Evolutionary conservation across 2,888 invertebrate species (phyloP).

Genomic region (Limnephilus marmoratus): DNA sequence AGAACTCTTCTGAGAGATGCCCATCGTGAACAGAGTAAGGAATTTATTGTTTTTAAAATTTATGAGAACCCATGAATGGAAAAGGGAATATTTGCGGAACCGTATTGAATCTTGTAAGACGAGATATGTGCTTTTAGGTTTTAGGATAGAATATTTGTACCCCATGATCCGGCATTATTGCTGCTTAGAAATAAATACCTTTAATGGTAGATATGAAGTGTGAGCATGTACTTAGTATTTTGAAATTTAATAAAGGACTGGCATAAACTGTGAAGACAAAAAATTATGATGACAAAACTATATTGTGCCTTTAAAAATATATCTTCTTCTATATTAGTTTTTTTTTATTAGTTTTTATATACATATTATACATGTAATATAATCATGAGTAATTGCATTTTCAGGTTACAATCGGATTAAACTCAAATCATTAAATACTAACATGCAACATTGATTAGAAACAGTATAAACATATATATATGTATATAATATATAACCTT

Average conservation of each 20-base stretch:
- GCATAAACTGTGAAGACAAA: not conserved
- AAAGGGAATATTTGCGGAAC: slow-evolving; percentile 27
- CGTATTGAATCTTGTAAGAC: slow-evolving; percentile 12
- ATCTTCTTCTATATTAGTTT: no score
- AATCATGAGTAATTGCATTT: no score
- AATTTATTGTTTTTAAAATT: slow-evolving; percentile 64
- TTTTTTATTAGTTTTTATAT: no score
- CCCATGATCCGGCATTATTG: not conserved
- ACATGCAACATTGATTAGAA: no score
- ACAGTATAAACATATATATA: no score
- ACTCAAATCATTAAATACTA: no score
- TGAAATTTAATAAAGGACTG: not conserved
- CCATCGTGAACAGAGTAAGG: slow-evolving; percentile 59
- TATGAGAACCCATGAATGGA: slow-evolving; percentile 62
- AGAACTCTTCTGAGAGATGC: slow-evolving; percentile 59
- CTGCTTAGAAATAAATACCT: not conserved
- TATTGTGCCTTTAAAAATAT: no score
- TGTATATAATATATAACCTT: no score
- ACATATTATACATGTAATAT: no score
- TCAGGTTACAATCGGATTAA: no score
- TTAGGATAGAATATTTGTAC: not conserved
- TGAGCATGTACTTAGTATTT: not conserved
- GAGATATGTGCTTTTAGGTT: slow-evolving; percentile 13
- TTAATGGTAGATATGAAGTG: not conserved
- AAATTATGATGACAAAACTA: no score